A percentile compares a stretch with the other conserved stretches of the same genome.
phyloP scores from a whole-genome alignment of 2,113 vertebrate species.

The Nothocercus julius region DNA sequence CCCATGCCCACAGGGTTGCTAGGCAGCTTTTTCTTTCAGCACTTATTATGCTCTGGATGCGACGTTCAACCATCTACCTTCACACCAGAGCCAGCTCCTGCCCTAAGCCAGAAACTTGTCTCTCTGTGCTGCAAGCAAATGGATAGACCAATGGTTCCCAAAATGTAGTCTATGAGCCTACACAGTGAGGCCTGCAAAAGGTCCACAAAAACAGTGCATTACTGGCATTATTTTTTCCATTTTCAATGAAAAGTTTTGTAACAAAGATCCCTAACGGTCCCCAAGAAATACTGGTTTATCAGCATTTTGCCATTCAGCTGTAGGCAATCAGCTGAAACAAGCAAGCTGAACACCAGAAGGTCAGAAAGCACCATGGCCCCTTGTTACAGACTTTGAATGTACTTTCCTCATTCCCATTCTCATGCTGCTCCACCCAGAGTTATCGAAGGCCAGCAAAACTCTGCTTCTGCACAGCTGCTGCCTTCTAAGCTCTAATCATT shows the following conservation, averaged over 20 bases:
- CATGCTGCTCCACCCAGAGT: background rate
- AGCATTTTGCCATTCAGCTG: background rate
- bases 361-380: background rate
- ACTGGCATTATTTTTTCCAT: background rate
- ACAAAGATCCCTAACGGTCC: background rate
- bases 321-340: background rate
- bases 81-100: background rate
- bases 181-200: background rate
- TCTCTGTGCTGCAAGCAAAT: background rate
- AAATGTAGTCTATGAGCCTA: too few relatives aligned
- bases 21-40: constrained; percentile 42
- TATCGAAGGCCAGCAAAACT: background rate
- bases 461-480: background rate
- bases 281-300: background rate
- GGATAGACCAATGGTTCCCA: background rate
- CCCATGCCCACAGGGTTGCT: constrained; percentile 12
- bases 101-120: background rate
- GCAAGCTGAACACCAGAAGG: background rate
- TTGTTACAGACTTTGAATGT: background rate
- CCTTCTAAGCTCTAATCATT: background rate
- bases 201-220: background rate
- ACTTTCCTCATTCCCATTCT: background rate
- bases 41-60: constrained; percentile 51
- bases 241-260: background rate
- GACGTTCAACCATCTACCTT: constrained; percentile 14